Conservation (phyloP, 2,797 vertebrate genomes). For the Urosaurus nigricauda region DNA sequence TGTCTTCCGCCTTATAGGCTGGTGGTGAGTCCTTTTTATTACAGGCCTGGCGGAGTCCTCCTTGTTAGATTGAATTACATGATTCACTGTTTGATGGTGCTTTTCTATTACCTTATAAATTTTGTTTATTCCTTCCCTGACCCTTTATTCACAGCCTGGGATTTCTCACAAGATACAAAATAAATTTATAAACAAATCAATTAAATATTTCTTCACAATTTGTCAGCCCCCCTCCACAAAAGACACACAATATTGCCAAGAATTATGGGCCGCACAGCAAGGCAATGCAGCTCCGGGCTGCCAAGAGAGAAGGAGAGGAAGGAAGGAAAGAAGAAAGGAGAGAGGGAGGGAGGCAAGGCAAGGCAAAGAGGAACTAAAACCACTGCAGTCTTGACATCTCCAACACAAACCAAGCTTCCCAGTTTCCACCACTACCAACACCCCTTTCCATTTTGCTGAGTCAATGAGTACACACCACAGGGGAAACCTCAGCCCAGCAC, state of each 20-base stretch:
- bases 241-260: conserved; percentile 61
- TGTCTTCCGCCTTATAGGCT: conserved; percentile 54
- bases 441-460: conserved; percentile 5
- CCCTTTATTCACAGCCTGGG: conserved; percentile 69
- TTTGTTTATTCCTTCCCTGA: conserved; percentile 69
- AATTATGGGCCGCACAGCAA: conserved; percentile 55
- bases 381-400: neutral
- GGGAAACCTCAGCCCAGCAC: neutral
- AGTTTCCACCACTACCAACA: neutral
- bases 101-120: conserved; percentile 71
- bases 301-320: neutral
- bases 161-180: conserved; percentile 68
- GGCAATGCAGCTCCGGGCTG: conserved; percentile 25
- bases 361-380: neutral
- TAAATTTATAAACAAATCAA: conserved; percentile 73
- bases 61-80: conserved; percentile 61
- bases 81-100: conserved; percentile 72
- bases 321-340: too few species aligned
- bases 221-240: conserved; percentile 65
- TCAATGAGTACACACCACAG: neutral
- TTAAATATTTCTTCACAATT: conserved; percentile 72
- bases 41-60: conserved; percentile 55
- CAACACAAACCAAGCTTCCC: neutral
- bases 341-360: neutral
- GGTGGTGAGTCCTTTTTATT: conserved; percentile 56